Base-by-base conservation (phyloP, 2,797 vertebrate genomes). In the Schizopygopsis pylzovi region DNA sequence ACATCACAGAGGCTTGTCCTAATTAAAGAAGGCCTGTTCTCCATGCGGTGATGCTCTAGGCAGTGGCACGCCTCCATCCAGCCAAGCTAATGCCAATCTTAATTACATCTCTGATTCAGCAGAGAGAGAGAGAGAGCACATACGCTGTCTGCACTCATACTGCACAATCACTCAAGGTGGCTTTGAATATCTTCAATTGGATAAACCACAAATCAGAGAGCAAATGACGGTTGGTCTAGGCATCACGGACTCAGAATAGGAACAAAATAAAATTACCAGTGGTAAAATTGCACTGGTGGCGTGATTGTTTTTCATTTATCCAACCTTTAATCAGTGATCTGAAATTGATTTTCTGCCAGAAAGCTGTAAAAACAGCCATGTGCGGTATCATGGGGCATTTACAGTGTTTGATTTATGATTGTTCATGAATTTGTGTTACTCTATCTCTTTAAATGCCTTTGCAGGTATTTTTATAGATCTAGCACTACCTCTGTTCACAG, bases 21-120 rank as follows among this genome's bases (percentile, higher is more conserved):
- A 89, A 89, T 89, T 89, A 87, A 87, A 86, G 84, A 79, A 80
- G 63, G 85, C 71, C 86, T 87, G 81, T 81, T 86, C 82, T 82
- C 82, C 61, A 63, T 82, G 84, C 65, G 71, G 81, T 81, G 82
- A 75, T 84, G 86, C 73, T 45, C 76, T 81, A 75, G 88, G 88
- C 88, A 82, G 82, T 63, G 49, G 84, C 71, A 85, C 52, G 54
- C 84, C 79, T 86, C 84, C 82, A 71, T 84, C 73, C 84, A 84
- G 86, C 84, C 37, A 77, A 87, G 79, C 80, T 80, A 79, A 86
- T 86, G 82, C 86, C 76, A 88, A 52, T 72, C 86, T 85, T 85
- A 89, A 86, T 77, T 78, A 86, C 86, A 86, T 81, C 79, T 77
- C 22, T 49, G 43, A 78, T 70, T 71, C 83, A 83, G 47, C 65